Base-by-base conservation (phyloP, 2,797 vertebrate genomes). In the Scomberomorus guttatus region DNA sequence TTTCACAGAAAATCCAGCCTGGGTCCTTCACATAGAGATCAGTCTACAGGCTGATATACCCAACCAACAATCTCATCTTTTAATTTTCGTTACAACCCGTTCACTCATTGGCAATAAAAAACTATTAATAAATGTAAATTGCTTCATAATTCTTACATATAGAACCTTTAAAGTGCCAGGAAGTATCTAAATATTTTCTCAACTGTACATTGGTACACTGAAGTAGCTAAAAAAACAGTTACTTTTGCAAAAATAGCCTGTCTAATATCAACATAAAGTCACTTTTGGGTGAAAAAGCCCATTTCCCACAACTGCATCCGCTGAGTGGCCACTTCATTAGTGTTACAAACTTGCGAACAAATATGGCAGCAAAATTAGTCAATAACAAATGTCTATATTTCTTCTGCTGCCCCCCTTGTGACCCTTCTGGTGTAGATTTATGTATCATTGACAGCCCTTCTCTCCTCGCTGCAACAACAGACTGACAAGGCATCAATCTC, bases 401-500 rank as follows among this genome's bases (percentile, higher is more conserved):
- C 66, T 52, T 70, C 56, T n/a, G 14, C 25, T 83, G 67, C 14
- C 73, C 81, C 72, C 62, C 37, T 39, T 65, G 70, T 83, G 82
- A 87, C 77, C 81, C 67, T 46, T 75, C 50, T 75, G 67, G 61
- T 77, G 61, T 29, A 77, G 85, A 89, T 87, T 83, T 82, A 81
- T 85, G 88, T 85, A 34, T 60, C 81, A 72, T 72, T 80, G 90
- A 82, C 77, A 75, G 81, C 39, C 60, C 79, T n/a, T 69, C 77
- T 87, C 85, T 79, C 72, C 77, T 81, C 81, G 14, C 73, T 42
- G 64, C 51, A 51, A 91, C 87, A 81, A 73, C 88, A 64, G 76
- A 77, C 73, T 87, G 88, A 91, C 91, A 80, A 80, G 87, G 80
- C 88, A 88, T 92, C 89, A 87, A 86, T 92, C 90, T 85, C 29